phyloP scores from a whole-genome alignment of 2,113 vertebrate species.

The Phylloscopus trochilus region DNA sequence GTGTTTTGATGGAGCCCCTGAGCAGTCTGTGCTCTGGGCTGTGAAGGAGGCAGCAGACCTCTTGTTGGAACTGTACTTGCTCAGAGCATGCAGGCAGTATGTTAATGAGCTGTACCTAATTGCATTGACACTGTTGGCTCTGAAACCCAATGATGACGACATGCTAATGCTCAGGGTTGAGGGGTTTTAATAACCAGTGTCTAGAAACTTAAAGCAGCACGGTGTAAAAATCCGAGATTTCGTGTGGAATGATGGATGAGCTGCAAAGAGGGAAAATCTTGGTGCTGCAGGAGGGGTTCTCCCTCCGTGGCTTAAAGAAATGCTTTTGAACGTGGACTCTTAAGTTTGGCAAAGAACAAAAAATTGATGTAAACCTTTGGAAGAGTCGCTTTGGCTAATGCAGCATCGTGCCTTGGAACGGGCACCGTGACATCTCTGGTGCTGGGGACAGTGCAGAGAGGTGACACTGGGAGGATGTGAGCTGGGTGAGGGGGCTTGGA shows the following conservation, averaged over 20 bases:
- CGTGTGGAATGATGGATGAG: accelerated
- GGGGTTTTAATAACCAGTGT: background rate
- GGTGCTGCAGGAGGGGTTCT: background rate
- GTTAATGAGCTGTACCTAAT: background rate
- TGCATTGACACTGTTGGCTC: background rate
- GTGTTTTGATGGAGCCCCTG: background rate
- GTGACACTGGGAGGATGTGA: background rate
- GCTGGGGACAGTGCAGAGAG: background rate
- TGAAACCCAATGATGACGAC: background rate
- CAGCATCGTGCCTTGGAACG: background rate
- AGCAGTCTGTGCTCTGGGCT: background rate
- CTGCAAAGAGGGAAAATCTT: background rate
- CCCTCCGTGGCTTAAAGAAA: background rate
- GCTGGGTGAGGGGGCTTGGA: background rate
- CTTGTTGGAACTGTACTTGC: background rate
- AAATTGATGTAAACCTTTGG: background rate
- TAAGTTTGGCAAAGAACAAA: background rate
- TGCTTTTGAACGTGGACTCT: background rate
- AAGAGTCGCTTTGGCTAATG: background rate
- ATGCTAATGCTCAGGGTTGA: background rate
- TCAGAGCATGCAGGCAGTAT: background rate
- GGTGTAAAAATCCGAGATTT: background rate
- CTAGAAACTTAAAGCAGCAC: background rate
- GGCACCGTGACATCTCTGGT: background rate
- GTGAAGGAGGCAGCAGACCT: background rate